Evolutionary conservation across 2,888 invertebrate genomes (phyloP), one percentile per base, ranked within the genome.

Genomic region (Nesidiocoris tenuis): DNA sequence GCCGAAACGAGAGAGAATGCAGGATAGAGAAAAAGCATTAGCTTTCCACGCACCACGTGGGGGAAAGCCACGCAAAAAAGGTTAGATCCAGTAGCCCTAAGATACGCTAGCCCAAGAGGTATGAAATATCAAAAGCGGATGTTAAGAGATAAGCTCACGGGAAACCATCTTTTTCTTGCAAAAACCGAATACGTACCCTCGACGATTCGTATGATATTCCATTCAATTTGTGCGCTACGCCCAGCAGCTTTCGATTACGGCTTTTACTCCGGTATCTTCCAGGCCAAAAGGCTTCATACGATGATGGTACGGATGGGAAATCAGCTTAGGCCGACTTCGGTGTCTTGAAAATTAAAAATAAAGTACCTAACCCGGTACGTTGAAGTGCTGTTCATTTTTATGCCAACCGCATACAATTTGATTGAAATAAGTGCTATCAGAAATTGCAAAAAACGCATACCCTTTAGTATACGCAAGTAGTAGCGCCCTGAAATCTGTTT

Each of bases 111-210:
- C 59, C 67, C 70, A 70, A 59, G 39, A 12, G 18, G 70, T 70
- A 70, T 70, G 70, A 70, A 70, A 70, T 70, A 70, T 70, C 70
- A 70, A 70, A 70, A 61, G 61, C 23, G 70, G 61, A 59, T 57
- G 24, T 70, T 59, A 70, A 17, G 59, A 70, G 70, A 70, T 70
- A 57, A 70, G 59, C 70, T 70, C 70, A 21, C 57, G 17, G 59
- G 70, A 23, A 70, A 70, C 70, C 70, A 70, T 61, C 61, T 56
- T 67, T 67, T 54, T n/a, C 12, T 39, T n/a, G 67, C 22, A 67
- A 67, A 67, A 56, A 56, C 22, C 39, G 39, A 3, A 39, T 3
- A 12, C 39, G 39, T 7, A 39, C 54, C 67, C 23, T 21, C n/a
- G n/a, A 56, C 67, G 67, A 67, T 67, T 67, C 67, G n/a, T 67